Percentiles rank a stretch among this genome's conserved stretches.
Conservation (phyloP, 2,888 invertebrate species). For the Brachypalpus laphriformis region DNA sequence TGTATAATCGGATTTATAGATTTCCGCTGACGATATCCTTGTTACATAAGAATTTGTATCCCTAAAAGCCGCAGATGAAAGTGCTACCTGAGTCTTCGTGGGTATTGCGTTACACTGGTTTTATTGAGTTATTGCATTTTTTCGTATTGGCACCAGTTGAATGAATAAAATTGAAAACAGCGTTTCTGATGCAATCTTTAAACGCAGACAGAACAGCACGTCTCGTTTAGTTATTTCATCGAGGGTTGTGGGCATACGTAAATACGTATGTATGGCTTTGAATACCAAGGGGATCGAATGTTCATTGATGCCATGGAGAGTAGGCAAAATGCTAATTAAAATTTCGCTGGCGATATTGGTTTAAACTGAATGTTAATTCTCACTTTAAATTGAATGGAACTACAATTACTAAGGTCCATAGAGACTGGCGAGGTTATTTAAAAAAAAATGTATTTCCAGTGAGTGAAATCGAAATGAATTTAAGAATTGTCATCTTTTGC, state of each 20-base stretch:
- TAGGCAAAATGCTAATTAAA: constrained; percentile 22
- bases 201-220: too few species aligned
- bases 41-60: too few species aligned
- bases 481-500: too few species aligned
- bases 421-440: not conserved
- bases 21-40: constrained; percentile 15
- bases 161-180: constrained; percentile 10
- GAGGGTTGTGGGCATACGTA: constrained; percentile 9
- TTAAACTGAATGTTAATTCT: constrained; percentile 60
- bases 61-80: constrained; percentile 19
- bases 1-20: constrained; percentile 56
- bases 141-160: constrained; percentile 18
- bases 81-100: constrained; percentile 5
- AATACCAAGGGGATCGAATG: constrained; percentile 31
- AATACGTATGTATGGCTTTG: constrained; percentile 1
- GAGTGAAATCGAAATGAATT: too few species aligned
- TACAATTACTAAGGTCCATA: constrained; percentile 7
- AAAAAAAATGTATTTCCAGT: too few species aligned
- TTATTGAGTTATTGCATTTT: constrained; percentile 4
- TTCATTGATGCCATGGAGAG: constrained; percentile 6
- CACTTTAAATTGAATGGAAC: constrained; percentile 44
- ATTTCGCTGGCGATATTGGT: constrained; percentile 23
- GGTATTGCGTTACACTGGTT: not conserved
- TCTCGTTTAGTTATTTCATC: too few species aligned
- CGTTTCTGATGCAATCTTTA: constrained; percentile 27